phyloP scores from a whole-genome alignment of 2,888 invertebrate genomes.

The Thyatira batis region DNA sequence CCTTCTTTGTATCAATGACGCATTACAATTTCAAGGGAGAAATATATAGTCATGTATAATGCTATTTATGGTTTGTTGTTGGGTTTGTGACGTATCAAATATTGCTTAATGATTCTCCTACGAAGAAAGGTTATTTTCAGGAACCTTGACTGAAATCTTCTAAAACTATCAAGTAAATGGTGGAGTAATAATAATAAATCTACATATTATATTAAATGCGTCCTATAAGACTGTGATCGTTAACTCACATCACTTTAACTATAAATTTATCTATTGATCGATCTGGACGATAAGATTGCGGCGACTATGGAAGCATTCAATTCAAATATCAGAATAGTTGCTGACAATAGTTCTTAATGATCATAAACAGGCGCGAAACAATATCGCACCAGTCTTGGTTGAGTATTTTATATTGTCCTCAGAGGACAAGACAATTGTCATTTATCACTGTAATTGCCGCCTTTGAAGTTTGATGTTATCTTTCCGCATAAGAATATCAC shows the following conservation, averaged over 20 bases:
- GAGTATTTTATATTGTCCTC: slow-evolving; percentile 70
- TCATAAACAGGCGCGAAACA: slow-evolving; percentile 72
- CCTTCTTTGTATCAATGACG: slow-evolving; percentile 61
- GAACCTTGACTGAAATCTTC: too few relatives aligned
- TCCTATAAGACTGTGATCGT: slow-evolving; percentile 29
- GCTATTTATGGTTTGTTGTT: slow-evolving; percentile 62
- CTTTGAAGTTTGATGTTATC: slow-evolving; percentile 79
- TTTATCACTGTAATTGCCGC: slow-evolving; percentile 78
- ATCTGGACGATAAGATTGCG: slow-evolving; percentile 64
- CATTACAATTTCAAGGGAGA: slow-evolving; percentile 45
- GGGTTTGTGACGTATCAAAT: slow-evolving; percentile 27
- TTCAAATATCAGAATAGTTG: slow-evolving; percentile 70
- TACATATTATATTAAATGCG: slow-evolving; percentile 16
- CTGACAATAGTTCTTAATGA: slow-evolving; percentile 78
- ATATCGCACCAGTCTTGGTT: slow-evolving; percentile 70
- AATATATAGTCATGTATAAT: slow-evolving; percentile 37
- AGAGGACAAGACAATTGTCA: slow-evolving; percentile 78
- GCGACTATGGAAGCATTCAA: slow-evolving; percentile 71
- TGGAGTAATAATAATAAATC: slow-evolving; percentile 9
- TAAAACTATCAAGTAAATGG: too few relatives aligned
- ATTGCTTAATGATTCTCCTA: slow-evolving; percentile 41
- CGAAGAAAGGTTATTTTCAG: too few relatives aligned
- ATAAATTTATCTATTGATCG: slow-evolving; percentile 62
- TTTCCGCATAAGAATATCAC: slow-evolving; percentile 53
- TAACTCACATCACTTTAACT: slow-evolving; percentile 56